A percentile compares a stretch with the other conserved stretches of the same genome.
phyloP scores from a whole-genome alignment of 2,113 vertebrate species.

The Urocolius indicus region DNA sequence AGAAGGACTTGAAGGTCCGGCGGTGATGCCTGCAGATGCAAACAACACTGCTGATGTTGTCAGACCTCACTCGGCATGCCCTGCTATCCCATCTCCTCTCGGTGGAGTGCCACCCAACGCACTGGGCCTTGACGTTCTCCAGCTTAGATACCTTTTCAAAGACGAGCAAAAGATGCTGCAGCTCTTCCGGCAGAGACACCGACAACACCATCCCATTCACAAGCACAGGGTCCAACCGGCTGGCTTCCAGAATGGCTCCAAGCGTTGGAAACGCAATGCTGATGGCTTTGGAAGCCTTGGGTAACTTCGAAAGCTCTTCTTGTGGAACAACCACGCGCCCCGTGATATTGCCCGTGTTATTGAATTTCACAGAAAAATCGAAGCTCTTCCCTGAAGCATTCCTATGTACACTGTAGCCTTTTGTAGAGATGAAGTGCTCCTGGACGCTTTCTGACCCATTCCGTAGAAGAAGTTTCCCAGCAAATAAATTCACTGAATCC shows the following conservation, averaged over 20 bases:
- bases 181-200: slow-evolving; percentile 60
- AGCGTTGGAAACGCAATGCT: slow-evolving; percentile 74
- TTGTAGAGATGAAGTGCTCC: slow-evolving; percentile 68
- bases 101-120: slow-evolving; percentile 84
- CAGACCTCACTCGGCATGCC: slow-evolving; percentile 38
- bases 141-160: slow-evolving; percentile 76
- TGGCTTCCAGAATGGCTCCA: slow-evolving; percentile 77
- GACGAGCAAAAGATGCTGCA: slow-evolving; percentile 63
- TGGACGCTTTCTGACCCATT: slow-evolving; percentile 26
- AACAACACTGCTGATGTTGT: background rate
- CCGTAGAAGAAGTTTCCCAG: slow-evolving; percentile 19
- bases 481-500: slow-evolving; percentile 76
- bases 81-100: slow-evolving; percentile 78
- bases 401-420: slow-evolving; percentile 49
- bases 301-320: slow-evolving; percentile 50
- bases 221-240: background rate
- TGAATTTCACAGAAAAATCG: slow-evolving; percentile 52
- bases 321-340: slow-evolving; percentile 69
- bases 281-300: slow-evolving; percentile 53
- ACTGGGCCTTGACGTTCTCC: slow-evolving; percentile 54
- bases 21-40: slow-evolving; percentile 80
- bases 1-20: slow-evolving; percentile 79
- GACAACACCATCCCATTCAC: slow-evolving; percentile 79
- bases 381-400: slow-evolving; percentile 39
- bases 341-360: background rate